Evolutionary conservation across 2,797 vertebrate genomes (phyloP), one percentile per base, ranked within the genome.

Genomic region (Enoplosus armatus): DNA sequence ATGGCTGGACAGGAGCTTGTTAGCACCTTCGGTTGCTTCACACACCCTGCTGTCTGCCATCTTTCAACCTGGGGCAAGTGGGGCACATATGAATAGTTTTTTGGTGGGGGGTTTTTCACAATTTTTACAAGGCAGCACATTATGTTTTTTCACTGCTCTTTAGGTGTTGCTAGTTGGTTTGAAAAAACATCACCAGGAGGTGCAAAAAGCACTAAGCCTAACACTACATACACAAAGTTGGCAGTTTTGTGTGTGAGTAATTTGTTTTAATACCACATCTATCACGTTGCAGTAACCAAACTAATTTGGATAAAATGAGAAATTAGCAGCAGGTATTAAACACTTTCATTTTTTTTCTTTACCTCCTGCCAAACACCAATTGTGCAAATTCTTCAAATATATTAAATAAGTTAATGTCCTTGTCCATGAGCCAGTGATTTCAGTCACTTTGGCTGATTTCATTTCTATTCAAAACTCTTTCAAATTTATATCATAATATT

Each of bases 11-110:
- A 22, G 9, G 53, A 62, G 62, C 81, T 77, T 71, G 41, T 84
- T 83, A 82, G 65, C 74, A 55, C 69, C 50, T 66, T 24, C 20
- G 3, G 5, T 5, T 59, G 33, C 31, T 39, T 10, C 12, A 26
- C 60, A 65, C 55, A n/a, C 5, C 20, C 75, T 48, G 53, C 50
- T 43, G 62, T 65, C 79, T 82, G 70, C 5, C 65, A 75, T 53
- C 11, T 80, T 82, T 75, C 61, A 37, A 51, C 54, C 31, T 7
- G 24, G 3, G 55, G 24, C 51, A 59, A 61, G 55, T 8, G n/a
- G 15, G 43, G 51, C 45, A 58, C 8, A 14, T 29, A 18, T 12
- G 9, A 58, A 56, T 11, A 35, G 4, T 65, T 11, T 27, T 35
- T 67, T 50, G n/a, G n/a, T n/a, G n/a, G n/a, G n/a, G n/a, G n/a